Conservation (phyloP, 1,140 invertebrate genomes). For the Luehdorfia chinensis region DNA sequence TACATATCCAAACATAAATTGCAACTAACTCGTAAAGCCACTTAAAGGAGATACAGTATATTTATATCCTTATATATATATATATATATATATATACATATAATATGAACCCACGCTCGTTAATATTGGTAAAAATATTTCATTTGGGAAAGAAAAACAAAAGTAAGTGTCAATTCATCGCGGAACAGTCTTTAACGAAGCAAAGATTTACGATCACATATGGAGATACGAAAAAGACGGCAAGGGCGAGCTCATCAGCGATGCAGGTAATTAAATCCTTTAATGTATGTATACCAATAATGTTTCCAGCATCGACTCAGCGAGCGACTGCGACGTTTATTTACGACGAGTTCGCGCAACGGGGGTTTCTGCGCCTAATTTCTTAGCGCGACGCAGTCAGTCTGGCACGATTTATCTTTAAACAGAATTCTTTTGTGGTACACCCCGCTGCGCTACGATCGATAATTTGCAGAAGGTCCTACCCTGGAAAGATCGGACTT, state of each 20-base stretch:
- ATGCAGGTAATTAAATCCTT: constrained; percentile 69
- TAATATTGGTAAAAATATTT: no score
- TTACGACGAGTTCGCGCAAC: constrained; percentile 69
- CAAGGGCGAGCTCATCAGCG: constrained; percentile 38
- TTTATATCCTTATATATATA: no score
- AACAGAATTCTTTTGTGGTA: constrained; percentile 63
- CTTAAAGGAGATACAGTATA: no score
- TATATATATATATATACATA: no score
- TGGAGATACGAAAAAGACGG: constrained; percentile 26
- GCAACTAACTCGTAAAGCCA: no score
- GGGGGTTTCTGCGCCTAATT: constrained; percentile 69
- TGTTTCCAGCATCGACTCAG: constrained; percentile 44
- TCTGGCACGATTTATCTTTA: constrained; percentile 70
- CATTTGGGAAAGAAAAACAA: constrained; percentile 58
- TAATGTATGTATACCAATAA: constrained; percentile 69
- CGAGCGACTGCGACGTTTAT: constrained; percentile 55
- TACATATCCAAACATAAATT: no score
- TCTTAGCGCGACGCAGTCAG: constrained; percentile 65
- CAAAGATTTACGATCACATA: constrained; percentile 64
- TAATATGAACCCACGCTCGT: no score
- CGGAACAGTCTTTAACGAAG: constrained; percentile 57
- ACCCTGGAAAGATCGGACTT: constrained; percentile 46
- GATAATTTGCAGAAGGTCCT: constrained; percentile 55
- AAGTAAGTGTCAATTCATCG: constrained; percentile 53
- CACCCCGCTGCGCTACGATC: constrained; percentile 59